phyloP scores from a whole-genome alignment of 2,888 invertebrate genomes.

The Nebria salina region DNA sequence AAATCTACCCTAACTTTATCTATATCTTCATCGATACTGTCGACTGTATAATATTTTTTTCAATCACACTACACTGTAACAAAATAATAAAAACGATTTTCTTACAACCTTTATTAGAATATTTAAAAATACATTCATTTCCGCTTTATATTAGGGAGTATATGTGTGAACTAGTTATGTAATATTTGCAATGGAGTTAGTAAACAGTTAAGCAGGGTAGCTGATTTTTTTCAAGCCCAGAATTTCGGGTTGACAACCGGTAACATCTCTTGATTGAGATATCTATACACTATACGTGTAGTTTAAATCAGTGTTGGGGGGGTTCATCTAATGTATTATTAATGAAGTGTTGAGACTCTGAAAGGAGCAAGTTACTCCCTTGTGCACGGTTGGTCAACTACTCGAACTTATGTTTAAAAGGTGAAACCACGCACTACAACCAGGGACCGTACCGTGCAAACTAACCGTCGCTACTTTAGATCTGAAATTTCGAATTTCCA shows the following conservation, averaged over 20 bases:
- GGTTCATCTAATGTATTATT: slow-evolving; percentile 37
- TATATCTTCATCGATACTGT: background rate
- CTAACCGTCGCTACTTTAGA: background rate
- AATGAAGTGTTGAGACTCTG: slow-evolving; percentile 42
- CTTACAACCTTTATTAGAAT: no score
- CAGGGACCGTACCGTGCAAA: background rate
- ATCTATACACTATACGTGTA: background rate
- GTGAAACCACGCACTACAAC: slow-evolving; percentile 19
- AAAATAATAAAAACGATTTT: no score
- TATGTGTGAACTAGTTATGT: background rate
- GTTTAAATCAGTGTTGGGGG: slow-evolving; percentile 35
- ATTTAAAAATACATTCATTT: no score
- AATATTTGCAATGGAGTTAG: background rate
- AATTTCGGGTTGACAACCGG: slow-evolving; percentile 4
- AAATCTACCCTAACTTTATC: background rate
- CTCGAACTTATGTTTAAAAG: slow-evolving; percentile 41
- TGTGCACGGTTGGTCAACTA: slow-evolving; percentile 33
- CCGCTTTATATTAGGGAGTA: no score
- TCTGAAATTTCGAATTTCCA: background rate
- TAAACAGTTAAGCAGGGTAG: background rate
- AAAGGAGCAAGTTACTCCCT: slow-evolving; percentile 34
- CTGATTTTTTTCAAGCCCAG: background rate
- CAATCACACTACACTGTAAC: no score
- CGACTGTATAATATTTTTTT: background rate
- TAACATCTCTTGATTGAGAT: slow-evolving; percentile 35